Evolutionary conservation across 2,113 vertebrate genomes (phyloP).

Genomic region (Stegostoma tigrinum): DNA sequence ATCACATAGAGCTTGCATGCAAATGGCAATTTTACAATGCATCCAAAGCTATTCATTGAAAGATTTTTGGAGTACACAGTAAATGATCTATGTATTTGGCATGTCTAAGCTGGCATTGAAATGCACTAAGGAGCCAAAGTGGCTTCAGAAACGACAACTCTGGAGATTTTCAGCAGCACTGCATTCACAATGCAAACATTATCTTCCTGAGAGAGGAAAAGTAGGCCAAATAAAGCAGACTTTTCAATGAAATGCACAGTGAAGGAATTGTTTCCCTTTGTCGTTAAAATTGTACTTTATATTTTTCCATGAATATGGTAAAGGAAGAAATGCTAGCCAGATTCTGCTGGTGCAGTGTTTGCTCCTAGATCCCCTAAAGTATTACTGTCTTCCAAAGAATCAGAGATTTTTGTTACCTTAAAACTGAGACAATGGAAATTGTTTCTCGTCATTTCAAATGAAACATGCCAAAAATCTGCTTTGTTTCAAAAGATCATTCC

Average conservation of each 20-base stretch:
- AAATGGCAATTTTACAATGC: slow-evolving; percentile 2
- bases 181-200: slow-evolving; percentile 25
- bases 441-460: not conserved
- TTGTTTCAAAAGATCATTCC: not conserved
- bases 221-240: slow-evolving; percentile 19
- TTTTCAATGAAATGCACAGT: slow-evolving; percentile 12
- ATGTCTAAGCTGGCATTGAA: slow-evolving; percentile 9
- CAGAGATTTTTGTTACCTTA: not conserved
- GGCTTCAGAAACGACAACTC: not conserved
- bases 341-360: not conserved
- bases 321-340: not conserved
- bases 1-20: not conserved
- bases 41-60: slow-evolving; percentile 1
- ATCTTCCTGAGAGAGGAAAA: slow-evolving; percentile 32
- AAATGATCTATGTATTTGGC: not conserved
- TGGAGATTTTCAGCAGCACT: not conserved
- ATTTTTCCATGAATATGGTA: not conserved
- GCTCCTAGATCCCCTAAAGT: not conserved
- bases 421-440: not conserved
- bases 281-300: not conserved
- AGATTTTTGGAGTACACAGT: not conserved
- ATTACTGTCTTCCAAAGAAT: not conserved
- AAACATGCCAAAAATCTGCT: not conserved
- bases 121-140: not conserved
- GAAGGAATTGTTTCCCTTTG: not conserved